A percentile compares a stretch with the other conserved stretches of the same genome.
These are phyloP conservation scores for Aurelia aurita complex sp. Pacific DNA, from an alignment of 30 jellyfish, hydroid and myxozoan genomes.

Conservation along the genomic window DNA sequence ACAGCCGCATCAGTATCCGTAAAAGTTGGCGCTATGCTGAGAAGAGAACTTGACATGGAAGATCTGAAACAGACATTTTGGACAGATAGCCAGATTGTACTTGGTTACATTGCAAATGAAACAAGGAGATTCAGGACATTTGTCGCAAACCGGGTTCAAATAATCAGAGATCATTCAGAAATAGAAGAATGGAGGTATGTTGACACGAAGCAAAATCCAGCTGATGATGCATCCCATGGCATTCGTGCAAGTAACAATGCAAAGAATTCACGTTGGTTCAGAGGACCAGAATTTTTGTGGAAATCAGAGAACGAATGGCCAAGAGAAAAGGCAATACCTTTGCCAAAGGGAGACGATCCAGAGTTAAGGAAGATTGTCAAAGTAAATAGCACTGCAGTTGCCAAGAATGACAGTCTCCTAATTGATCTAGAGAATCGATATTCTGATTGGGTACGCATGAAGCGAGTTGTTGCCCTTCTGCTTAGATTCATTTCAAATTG, in stretches of 20 bases:
- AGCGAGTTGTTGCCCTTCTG: slow-evolving; percentile 12
- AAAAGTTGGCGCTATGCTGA: slow-evolving; percentile 15
- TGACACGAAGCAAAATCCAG: slow-evolving; percentile 30
- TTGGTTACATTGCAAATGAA: slow-evolving; percentile 28
- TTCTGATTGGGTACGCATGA: slow-evolving; percentile 17
- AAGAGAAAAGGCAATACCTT: slow-evolving; percentile 27
- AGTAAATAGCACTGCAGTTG: slow-evolving; percentile 8
- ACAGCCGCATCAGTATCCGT: slow-evolving; percentile 63
- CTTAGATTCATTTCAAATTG: slow-evolving; percentile 5
- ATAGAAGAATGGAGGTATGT: background rate
- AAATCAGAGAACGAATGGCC: slow-evolving; percentile 25
- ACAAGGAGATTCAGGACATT: slow-evolving; percentile 30
- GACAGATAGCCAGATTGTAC: slow-evolving; percentile 59
- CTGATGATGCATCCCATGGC: slow-evolving; percentile 38
- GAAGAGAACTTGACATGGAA: slow-evolving; percentile 51
- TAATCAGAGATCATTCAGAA: slow-evolving; percentile 22
- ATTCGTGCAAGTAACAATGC: slow-evolving; percentile 8
- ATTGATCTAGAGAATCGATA: slow-evolving; percentile 1
- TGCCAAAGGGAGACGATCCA: slow-evolving; percentile 20
- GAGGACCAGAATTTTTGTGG: background rate
- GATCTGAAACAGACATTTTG: slow-evolving; percentile 12
- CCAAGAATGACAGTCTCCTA: slow-evolving; percentile 4
- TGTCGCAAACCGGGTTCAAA: slow-evolving; percentile 36
- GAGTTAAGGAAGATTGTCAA: background rate
- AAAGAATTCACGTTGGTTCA: slow-evolving; percentile 2